Base-by-base conservation (phyloP, 2,797 vertebrate genomes). In the Alauda arvensis region DNA sequence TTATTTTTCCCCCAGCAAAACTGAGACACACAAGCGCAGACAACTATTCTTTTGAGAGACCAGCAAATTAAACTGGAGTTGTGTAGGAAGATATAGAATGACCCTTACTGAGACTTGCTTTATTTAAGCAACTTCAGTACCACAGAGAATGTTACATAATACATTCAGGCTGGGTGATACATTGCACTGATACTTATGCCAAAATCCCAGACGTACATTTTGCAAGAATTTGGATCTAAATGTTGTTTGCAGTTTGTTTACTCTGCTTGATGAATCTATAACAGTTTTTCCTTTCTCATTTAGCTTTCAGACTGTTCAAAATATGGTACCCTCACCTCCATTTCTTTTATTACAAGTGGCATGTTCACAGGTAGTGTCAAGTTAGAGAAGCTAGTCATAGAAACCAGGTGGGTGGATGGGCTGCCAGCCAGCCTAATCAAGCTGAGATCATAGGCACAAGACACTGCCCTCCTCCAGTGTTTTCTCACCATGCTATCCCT, bases 361-460 rank as follows among this genome's bases (percentile, higher is more conserved):
- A 6, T 88, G 28, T 77, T 90, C 65, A 29, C 34, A 82, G 75
- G 60, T 82, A 70, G 49, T 56, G 29, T 70, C 20, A 84, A 82
- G 59, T 63, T 2, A 67, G 63, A 82, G 62, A 67, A 80, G 40
- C n/a, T 33, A 62, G 53, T 85, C 85, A 85, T 9, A 75, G 78
- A 59, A 51, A n/a, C 20, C 67, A 65, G 61, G 55, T 84, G 91
- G 90, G 83, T 39, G 81, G 81, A 48, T 59, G 52, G 82, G 90
- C 84, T 18, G 21, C 6, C 51, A 91, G 78, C 76, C 87, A 92
- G 62, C 43, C 57, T 78, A 53, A 77, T 55, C 65, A 77, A 40
- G 76, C 61, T 91, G 86, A 91, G 69, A 86, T 90, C 88, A 88
- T 62, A 80, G 40, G 72, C 82, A 91, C 76, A 77, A 92, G 93